A percentile compares a stretch with the other conserved stretches of the same genome.
Conservation (phyloP, 2,113 vertebrate genomes). For the Cynopterus brachyotis region DNA sequence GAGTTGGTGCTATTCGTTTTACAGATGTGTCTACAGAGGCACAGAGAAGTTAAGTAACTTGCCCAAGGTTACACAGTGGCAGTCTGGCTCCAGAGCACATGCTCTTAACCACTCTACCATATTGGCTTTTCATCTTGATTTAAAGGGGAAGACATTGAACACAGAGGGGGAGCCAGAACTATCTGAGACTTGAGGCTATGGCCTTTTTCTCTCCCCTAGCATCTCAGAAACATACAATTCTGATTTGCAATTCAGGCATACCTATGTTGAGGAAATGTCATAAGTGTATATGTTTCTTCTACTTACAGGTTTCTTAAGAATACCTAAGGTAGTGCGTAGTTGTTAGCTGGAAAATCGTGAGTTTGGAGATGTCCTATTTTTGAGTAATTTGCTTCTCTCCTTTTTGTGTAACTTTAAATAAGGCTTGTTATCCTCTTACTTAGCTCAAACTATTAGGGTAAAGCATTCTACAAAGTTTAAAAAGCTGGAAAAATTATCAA, state of each 20-base stretch:
- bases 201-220: background rate
- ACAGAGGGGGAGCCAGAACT: background rate
- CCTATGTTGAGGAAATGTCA: background rate
- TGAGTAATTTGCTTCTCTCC: background rate
- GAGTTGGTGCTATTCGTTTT: background rate
- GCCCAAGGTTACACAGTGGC: background rate
- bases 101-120: background rate
- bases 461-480: background rate
- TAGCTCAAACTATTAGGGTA: background rate
- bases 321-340: accelerated
- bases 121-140: background rate
- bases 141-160: background rate
- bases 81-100: background rate
- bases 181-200: background rate
- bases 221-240: background rate
- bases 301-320: background rate
- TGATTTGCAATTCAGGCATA: background rate
- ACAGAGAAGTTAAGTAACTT: background rate
- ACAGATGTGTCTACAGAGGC: background rate
- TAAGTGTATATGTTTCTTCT: background rate
- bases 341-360: background rate
- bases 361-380: background rate
- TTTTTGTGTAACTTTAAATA: background rate
- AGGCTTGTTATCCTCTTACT: background rate
- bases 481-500: background rate